These are phyloP conservation scores for Perognathus longimembris DNA, from an alignment of 2,113 vertebrate genomes.

Conservation along the genomic window DNA sequence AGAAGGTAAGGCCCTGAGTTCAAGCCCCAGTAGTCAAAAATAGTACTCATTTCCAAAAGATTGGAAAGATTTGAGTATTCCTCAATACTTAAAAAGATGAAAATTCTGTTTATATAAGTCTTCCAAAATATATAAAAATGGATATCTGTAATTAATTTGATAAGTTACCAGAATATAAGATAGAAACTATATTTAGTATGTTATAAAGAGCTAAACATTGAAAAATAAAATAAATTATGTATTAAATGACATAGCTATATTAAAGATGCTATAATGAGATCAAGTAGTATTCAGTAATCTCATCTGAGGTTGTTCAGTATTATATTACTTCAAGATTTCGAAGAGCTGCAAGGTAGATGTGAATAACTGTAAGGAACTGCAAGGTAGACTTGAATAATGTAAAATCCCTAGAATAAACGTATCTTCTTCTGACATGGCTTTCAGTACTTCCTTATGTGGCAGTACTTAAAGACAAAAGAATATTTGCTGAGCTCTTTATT, in stretches of 20 bases:
- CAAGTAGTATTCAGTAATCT: neutral
- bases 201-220: neutral
- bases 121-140: slow-evolving; percentile 24
- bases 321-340: slow-evolving; percentile 21
- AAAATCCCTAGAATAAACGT: neutral
- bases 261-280: slow-evolving; percentile 8
- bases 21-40: too few relatives aligned
- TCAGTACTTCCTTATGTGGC: neutral
- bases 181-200: neutral
- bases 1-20: too few relatives aligned
- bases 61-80: neutral
- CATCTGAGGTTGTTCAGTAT: neutral
- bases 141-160: neutral
- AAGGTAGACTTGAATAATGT: neutral
- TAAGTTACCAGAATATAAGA: neutral
- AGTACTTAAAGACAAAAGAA: neutral
- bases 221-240: neutral
- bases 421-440: slow-evolving; percentile 3
- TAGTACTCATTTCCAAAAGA: neutral
- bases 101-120: neutral
- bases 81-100: neutral
- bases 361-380: neutral
- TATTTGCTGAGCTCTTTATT: slow-evolving; percentile 11
- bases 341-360: neutral
- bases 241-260: neutral